Percentiles rank a stretch among this genome's conserved stretches.
Conservation (phyloP, 2,888 invertebrate genomes). For the Eumacrocentrus americanus region DNA sequence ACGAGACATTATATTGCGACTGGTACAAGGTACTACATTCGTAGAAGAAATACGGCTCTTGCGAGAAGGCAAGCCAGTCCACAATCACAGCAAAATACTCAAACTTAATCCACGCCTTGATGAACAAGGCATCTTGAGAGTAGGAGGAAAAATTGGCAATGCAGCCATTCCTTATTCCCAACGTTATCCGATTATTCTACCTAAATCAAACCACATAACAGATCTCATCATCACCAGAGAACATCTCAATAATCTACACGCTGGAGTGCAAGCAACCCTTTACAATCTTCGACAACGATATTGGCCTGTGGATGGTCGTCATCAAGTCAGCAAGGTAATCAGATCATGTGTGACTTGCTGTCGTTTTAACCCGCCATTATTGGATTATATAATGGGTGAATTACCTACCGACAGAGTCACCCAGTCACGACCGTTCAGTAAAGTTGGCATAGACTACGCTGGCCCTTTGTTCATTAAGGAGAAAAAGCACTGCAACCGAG, state of each 20-base stretch:
- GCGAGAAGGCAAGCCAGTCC: too few species aligned
- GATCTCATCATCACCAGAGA: conserved; percentile 37
- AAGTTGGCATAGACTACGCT: conserved; percentile 32
- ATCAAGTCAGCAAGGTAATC: conserved; percentile 31
- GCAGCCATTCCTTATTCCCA: conserved; percentile 32
- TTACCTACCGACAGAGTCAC: conserved; percentile 20
- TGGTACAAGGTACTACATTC: too few species aligned
- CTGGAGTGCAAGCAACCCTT: conserved; percentile 40
- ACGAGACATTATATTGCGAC: too few species aligned
- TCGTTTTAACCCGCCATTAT: conserved; percentile 9
- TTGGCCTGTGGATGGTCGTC: conserved; percentile 39
- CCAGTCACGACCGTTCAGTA: conserved; percentile 11
- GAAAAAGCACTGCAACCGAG: conserved; percentile 29
- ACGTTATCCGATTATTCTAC: conserved; percentile 43
- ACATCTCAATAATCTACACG: conserved; percentile 37
- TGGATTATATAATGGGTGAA: conserved; percentile 29
- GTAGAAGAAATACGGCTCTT: too few species aligned
- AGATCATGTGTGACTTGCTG: conserved; percentile 27
- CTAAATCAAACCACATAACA: conserved; percentile 40
- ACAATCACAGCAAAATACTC: too few species aligned
- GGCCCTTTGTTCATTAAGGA: conserved; percentile 43
- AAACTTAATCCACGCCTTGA: conserved; percentile 38
- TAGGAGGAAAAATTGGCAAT: conserved; percentile 42
- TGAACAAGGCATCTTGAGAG: conserved; percentile 36
- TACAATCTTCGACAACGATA: conserved; percentile 32